These are phyloP conservation scores for Drosophila repletoides DNA, from an alignment of 1,140 invertebrate species.

Conservation along the genomic window DNA sequence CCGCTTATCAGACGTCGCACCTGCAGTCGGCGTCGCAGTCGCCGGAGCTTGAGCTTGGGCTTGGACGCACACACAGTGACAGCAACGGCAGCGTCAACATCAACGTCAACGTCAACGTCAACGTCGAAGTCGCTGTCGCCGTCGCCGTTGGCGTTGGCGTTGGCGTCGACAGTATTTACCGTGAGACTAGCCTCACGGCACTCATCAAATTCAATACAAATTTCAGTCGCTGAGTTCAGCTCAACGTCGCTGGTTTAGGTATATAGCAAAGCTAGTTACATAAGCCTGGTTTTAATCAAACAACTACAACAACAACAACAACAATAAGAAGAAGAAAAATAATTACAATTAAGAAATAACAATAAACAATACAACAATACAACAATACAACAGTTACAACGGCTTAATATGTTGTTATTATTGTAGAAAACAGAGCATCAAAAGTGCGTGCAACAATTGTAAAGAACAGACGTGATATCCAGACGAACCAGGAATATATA, in stretches of 20 bases:
- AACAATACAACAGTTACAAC: constrained; percentile 1
- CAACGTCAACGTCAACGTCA: too few relatives aligned
- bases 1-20: constrained; percentile 19
- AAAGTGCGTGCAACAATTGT: not conserved
- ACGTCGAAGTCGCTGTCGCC: not conserved
- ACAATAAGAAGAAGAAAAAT: not conserved
- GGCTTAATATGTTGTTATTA: constrained; percentile 18
- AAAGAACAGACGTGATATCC: too few relatives aligned
- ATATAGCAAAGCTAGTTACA: constrained; percentile 24
- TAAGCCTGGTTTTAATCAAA: constrained; percentile 8
- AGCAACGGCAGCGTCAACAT: too few relatives aligned
- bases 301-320: not conserved
- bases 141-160: not conserved
- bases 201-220: constrained; percentile 56
- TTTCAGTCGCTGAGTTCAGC: constrained; percentile 75
- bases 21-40: not conserved
- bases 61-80: too few relatives aligned
- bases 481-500: too few relatives aligned
- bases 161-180: constrained; percentile 16
- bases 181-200: constrained; percentile 42
- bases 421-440: not conserved
- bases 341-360: not conserved
- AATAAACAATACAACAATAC: not conserved
- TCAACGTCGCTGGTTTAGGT: constrained; percentile 69
- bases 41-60: too few relatives aligned